Evolutionary conservation across 2,113 vertebrate genomes (phyloP).

Genomic region (Neogobius melanostomus): DNA sequence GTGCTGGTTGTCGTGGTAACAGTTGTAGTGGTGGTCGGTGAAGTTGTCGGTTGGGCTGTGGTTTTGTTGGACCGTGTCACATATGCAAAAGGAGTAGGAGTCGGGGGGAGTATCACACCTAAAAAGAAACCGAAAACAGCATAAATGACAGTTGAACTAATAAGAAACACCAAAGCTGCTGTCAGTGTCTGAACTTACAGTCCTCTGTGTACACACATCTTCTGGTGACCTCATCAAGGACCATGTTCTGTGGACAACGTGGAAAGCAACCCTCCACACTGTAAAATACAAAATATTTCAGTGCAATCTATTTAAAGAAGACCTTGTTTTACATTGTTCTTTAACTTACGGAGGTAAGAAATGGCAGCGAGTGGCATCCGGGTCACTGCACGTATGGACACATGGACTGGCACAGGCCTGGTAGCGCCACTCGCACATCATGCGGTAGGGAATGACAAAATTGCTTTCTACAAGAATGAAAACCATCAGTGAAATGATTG

Average conservation of each 20-base stretch:
- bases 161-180: background rate
- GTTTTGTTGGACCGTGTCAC: constrained; percentile 73
- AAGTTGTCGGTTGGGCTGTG: constrained; percentile 48
- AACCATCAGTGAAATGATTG: background rate
- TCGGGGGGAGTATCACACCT: constrained; percentile 77
- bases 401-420: constrained; percentile 90
- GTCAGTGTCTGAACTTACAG: constrained; percentile 80
- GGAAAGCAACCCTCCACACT: constrained; percentile 97
- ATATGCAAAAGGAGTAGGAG: constrained; percentile 75
- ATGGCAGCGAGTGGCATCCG: constrained; percentile 84
- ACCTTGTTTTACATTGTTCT: constrained; percentile 11
- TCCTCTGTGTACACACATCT: constrained; percentile 95
- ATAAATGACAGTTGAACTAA: background rate
- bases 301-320: constrained; percentile 13
- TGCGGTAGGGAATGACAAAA: constrained; percentile 89
- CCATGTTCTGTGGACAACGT: constrained; percentile 91
- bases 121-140: background rate
- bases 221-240: constrained; percentile 93
- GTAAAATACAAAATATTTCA: constrained; percentile 45
- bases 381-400: constrained; percentile 90
- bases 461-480: constrained; percentile 80
- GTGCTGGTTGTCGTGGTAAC: background rate
- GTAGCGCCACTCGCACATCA: constrained; percentile 96
- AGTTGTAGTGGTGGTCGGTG: constrained; percentile 1
- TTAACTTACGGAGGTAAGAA: constrained; percentile 92